Base-by-base conservation (phyloP, 2,797 vertebrate species). In the Heterohyrax brucei region DNA sequence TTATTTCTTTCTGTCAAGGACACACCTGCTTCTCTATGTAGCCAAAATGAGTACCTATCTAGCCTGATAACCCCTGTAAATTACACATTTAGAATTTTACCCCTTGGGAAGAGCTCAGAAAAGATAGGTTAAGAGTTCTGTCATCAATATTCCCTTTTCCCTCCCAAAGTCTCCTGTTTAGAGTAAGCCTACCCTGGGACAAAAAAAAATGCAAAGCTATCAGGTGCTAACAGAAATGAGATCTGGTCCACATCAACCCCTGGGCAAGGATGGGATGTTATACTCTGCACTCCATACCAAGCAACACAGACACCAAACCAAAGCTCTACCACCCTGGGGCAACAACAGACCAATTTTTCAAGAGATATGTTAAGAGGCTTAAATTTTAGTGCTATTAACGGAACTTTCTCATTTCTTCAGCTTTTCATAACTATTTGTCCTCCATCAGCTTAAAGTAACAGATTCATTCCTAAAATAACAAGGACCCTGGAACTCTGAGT, bases 1-100 rank as follows among this genome's bases (percentile, higher is more conserved):
- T 66, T 97, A 96, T 92, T 98, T 97, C 95, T 97, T 92, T 91
- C 61, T 10, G 4, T 0, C 53, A 46, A 46, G 76, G 94, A 93
- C 1, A 59, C 18, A 96, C 68, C 33, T 39, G 64, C 73, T 97
- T 70, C 80, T 53, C 16, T 48, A 66, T 4, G 0, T 53, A 75
- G 72, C 95, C 0, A 0, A 76, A 81, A 59, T 59, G 18, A 89
- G 22, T 53, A 86, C 24, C 10, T 56, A 92, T 33, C 59, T 91
- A 56, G 24, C 44, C n/a, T 56, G n/a, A n/a, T 39, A 39, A 4
- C 21, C 76, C 89, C 1, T 10, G 10, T 75, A 80, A 87, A 2
- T 81, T 90, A 94, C 48, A 66, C 21, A 78, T 84, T 91, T 56
- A 91, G 30, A 89, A 96, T 79, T 70, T 44, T 89, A 89, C 18